Evolutionary conservation across 1,140 invertebrate genomes (phyloP).

Genomic region (Triops cancriformis): DNA sequence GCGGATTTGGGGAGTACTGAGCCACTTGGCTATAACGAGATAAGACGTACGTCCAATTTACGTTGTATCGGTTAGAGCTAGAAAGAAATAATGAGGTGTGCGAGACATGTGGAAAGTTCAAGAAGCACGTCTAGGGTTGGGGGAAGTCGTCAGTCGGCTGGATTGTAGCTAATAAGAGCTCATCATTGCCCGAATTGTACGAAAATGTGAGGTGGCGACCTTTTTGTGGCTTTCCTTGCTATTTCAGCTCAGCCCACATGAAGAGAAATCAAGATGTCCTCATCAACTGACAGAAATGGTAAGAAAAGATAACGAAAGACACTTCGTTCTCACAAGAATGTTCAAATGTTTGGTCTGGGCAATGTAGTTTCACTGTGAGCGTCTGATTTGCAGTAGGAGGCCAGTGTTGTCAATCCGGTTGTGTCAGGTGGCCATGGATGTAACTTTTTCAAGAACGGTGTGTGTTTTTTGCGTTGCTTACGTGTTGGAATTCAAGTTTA

Average conservation of each 20-base stretch:
- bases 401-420: too few relatives aligned
- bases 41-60: neutral
- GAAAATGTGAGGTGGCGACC: neutral
- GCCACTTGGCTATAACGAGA: neutral
- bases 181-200: neutral
- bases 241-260: neutral
- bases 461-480: too few relatives aligned
- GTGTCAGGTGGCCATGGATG: too few relatives aligned
- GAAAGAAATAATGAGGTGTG: neutral
- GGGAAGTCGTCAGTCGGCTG: neutral
- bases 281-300: too few relatives aligned
- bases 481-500: too few relatives aligned
- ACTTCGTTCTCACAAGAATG: too few relatives aligned
- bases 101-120: neutral
- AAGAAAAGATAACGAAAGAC: too few relatives aligned
- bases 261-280: too few relatives aligned
- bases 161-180: neutral
- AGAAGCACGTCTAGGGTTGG: neutral
- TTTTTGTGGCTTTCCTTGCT: neutral
- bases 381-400: too few relatives aligned
- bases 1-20: neutral
- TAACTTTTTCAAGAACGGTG: too few relatives aligned
- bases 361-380: too few relatives aligned
- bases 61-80: neutral
- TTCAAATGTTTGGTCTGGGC: too few relatives aligned